Conservation (phyloP, 2,113 vertebrate genomes). For the Oncorhynchus masou region DNA sequence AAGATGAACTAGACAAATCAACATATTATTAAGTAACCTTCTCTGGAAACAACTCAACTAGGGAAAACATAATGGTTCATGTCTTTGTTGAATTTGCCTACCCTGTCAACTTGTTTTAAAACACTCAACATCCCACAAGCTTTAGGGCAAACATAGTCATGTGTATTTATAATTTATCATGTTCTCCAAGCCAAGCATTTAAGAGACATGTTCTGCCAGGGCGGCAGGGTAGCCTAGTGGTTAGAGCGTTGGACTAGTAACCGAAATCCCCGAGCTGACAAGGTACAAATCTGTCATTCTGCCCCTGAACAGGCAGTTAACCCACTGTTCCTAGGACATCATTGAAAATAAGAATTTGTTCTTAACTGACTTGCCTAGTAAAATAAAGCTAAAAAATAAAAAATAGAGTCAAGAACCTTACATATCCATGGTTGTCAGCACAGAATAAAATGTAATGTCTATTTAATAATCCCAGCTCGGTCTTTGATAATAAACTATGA, state of each 20-base stretch:
- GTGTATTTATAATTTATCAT: not conserved
- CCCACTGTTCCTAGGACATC: too few relatives aligned
- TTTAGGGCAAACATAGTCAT: not conserved
- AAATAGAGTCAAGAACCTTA: not conserved
- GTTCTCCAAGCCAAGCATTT: not conserved
- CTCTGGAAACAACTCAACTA: too few relatives aligned
- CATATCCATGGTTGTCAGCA: not conserved
- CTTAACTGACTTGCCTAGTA: too few relatives aligned
- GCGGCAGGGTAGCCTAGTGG: too few relatives aligned
- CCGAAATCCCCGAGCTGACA: too few relatives aligned
- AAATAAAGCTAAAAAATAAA: too few relatives aligned
- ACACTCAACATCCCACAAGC: not conserved
- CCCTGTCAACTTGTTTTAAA: not conserved
- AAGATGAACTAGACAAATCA: too few relatives aligned
- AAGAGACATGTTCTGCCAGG: not conserved
- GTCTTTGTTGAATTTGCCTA: not conserved
- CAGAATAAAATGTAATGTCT: not conserved
- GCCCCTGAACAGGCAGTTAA: too few relatives aligned
- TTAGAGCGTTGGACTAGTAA: too few relatives aligned
- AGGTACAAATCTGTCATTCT: too few relatives aligned
- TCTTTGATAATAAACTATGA: slow-evolving; percentile 21
- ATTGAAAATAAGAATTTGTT: too few relatives aligned
- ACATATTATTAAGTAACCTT: too few relatives aligned
- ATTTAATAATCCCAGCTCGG: not conserved
- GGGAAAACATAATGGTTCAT: not conserved